Base-by-base conservation (phyloP, 2,888 invertebrate genomes). In the Epinotia ramella region DNA sequence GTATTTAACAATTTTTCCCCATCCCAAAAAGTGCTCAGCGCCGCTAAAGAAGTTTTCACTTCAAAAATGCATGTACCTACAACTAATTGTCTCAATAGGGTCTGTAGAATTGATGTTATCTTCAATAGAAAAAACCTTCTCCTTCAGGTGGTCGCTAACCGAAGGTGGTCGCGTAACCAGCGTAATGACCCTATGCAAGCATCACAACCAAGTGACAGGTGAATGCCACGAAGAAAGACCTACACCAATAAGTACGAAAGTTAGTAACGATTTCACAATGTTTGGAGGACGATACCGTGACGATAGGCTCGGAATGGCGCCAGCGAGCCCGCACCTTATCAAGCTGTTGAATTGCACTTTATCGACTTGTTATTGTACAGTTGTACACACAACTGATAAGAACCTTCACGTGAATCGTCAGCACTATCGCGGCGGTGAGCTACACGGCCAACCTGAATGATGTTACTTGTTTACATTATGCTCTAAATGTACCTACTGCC, bases 301-400 rank as follows among this genome's bases (percentile, higher is more conserved):
- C 33, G 53, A 66, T 66, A 66, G 44, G 53, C 76, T 59, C 59
- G 56, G 53, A 59, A 46, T 56, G 66, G 77, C 78, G 78, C 77
- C 73, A 73, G 13, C 70, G 70, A 49, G 71, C 60, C 72, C 73
- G 77, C 69, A 12, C 46, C 77, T 79, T 78, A 78, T 79, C 79
- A 73, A 59, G 59, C 68, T 70, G 74, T 77, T 79, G 73, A 79
- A 79, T 78, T 81, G 77, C 78, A 78, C 77, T 79, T 74, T 79
- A 80, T 81, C 79, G 77, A 79, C 78, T 78, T 80, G 78, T 80
- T 78, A 79, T 77, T 79, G 76, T 76, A 76, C 49, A 66, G 56
- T 80, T 81, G 79, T 81, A 79, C 79, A 79, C 78, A 81, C 80
- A 80, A 73, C 80, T 77, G 82, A 84, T 81, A 83, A 79, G 78